phyloP scores from a whole-genome alignment of 2,113 vertebrate genomes.

The Mirounga angustirostris region DNA sequence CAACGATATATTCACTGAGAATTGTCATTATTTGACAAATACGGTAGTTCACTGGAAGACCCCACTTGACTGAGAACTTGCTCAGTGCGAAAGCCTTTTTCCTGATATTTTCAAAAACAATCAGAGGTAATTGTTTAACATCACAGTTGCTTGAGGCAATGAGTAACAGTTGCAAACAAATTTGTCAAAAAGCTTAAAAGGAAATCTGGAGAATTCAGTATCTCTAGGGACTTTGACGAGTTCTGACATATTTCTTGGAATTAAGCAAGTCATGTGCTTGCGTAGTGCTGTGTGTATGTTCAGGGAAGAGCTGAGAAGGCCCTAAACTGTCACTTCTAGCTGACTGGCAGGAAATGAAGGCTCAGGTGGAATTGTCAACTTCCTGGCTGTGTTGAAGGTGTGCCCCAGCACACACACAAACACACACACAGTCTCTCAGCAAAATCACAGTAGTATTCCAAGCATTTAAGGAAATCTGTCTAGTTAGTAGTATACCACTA shows the following conservation, averaged over 20 bases:
- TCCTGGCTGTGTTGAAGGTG: neutral
- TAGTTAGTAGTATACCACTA: neutral
- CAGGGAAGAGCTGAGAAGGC: neutral
- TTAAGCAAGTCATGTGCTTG: neutral
- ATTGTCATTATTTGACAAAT: neutral
- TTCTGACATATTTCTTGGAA: neutral
- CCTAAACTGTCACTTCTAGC: neutral
- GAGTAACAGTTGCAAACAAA: neutral
- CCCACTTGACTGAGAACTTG: neutral
- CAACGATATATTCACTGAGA: neutral
- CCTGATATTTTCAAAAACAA: neutral
- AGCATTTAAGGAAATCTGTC: neutral
- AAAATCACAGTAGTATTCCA: neutral
- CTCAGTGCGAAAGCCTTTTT: neutral
- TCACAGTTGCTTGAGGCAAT: neutral
- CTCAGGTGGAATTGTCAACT: neutral
- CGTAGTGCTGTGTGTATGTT: neutral
- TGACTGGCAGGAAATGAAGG: neutral
- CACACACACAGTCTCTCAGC: neutral
- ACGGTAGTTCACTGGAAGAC: neutral
- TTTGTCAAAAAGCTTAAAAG: constrained; percentile 18
- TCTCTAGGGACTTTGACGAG: neutral
- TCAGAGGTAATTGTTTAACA: neutral
- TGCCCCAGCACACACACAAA: neutral
- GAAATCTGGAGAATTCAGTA: neutral